Evolutionary conservation across 2,888 invertebrate species (phyloP), one percentile per base, ranked within the genome.

Genomic region (Stictocephala bisonia): DNA sequence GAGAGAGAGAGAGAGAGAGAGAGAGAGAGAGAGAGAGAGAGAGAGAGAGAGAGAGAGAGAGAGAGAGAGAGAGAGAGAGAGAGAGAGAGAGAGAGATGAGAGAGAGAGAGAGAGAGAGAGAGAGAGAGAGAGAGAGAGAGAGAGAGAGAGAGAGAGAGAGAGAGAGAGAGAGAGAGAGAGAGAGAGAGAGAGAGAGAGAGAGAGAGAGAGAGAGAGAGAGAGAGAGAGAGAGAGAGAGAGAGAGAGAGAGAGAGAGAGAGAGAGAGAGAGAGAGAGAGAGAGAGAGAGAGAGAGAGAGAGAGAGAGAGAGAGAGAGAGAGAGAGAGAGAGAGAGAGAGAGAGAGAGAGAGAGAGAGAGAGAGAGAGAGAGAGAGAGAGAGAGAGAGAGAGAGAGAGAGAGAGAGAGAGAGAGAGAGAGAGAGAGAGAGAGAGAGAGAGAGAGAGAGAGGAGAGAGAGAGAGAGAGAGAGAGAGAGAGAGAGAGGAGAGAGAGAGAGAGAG

Each of bases 291-390:
- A 35, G 66, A 44, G 24, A 60, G 41, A 44, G 31, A 60, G 18
- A 60, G 26, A 67, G 26, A 67, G 13, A 15, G 20, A 41, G 15
- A 64, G 18, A 64, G 1, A 64, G 67, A 9, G 48, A 50, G 79
- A 78, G 74, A 76, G 77, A 80, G 78, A 76, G 79, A 77, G 77
- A 75, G 71, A 76, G 73, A 29, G 73, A 68, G 73, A 64, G 51
- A 72, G 35, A 67, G 69, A 51, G 71, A 9, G 60, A 69, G 51
- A 0, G 56, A 29, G 35, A 70, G 56, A 53, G 58, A 58, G 27
- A 41, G 31, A 0, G 40, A 64, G 60, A 60, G 60, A 18, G 29
- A 71, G 60, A 53, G 53, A 53, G 68, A 48, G 70, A 7, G n/a
- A n/a, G n/a, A n/a, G 35, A 35, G 35, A 35, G 11, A 35, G 7